Evolutionary conservation across 2,113 vertebrate genomes (phyloP).

Genomic region (Orthonyx spaldingii): DNA sequence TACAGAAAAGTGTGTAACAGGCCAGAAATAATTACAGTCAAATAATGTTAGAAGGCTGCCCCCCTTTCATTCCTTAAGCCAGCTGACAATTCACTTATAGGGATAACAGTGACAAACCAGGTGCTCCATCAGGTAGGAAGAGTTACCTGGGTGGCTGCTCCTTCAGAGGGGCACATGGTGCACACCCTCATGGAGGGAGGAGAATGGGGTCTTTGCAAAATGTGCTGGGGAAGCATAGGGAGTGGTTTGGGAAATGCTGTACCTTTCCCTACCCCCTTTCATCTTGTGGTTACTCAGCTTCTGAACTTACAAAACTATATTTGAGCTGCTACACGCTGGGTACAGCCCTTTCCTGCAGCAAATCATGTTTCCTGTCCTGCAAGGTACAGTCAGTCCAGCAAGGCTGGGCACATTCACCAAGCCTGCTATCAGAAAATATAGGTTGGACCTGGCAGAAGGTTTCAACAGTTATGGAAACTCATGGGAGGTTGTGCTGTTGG

Average conservation of each 20-base stretch:
- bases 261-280: neutral
- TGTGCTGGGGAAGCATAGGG: neutral
- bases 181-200: neutral
- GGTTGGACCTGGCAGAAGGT: neutral
- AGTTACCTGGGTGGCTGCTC: neutral
- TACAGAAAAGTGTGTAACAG: neutral
- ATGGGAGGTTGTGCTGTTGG: neutral
- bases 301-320: neutral
- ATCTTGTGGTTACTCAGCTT: neutral
- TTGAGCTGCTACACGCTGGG: neutral
- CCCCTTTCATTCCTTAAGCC: neutral
- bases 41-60: neutral
- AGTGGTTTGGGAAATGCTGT: neutral
- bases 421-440: neutral
- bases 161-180: neutral
- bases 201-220: neutral
- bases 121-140: neutral
- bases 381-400: neutral
- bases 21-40: neutral
- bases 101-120: neutral
- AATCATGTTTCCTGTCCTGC: neutral
- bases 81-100: neutral
- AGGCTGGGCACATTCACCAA: neutral
- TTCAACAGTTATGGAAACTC: neutral
- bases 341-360: constrained; percentile 39